Base-by-base conservation (phyloP, 2,888 invertebrate genomes). In the Drosophila cognata region DNA sequence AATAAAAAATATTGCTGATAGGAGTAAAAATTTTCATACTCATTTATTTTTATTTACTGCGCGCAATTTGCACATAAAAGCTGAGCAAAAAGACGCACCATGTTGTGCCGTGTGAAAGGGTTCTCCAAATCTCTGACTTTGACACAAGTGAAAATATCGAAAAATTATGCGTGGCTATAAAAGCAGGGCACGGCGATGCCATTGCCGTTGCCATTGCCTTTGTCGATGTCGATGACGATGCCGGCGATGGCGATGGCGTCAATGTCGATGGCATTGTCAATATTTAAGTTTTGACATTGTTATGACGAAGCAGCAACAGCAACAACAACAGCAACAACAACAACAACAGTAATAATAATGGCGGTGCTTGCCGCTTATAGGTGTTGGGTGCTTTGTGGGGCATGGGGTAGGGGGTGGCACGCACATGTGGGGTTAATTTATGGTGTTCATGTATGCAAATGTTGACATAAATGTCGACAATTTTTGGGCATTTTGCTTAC, bases 1-100 rank as follows among this genome's bases (percentile, higher is more conserved):
- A 87, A 87, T 86, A 88, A 84, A 80, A 80, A 85, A 86, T 82
- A 84, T 79, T 88, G 84, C 90, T 90, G 88, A 90, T 88, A 80
- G 78, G 80, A 86, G 87, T 89, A 85, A 89, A 88, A 90, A 88
- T 90, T 81, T 84, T 88, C 90, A 88, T 88, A 90, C 83, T 86
- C 90, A 88, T 90, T 88, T 87, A 84, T 88, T 90, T 89, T 88
- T 89, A 88, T 89, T 88, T 88, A 89, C 87, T 89, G 84, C 86
- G 78, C 84, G 81, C 86, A 88, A 89, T 86, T 90, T 89, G 82
- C 82, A 82, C 88, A 82, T 88, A 89, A 88, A 88, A 83, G 79
- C 76, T 52, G 61, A 60, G 60, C 57, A 77, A 72, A 65, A 77
- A 77, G 69, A 58, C 55, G 66, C 73, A 60, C 69, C 64, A 65